Evolutionary conservation across 1,140 invertebrate species (phyloP).

Genomic region (Anastrepha ludens): DNA sequence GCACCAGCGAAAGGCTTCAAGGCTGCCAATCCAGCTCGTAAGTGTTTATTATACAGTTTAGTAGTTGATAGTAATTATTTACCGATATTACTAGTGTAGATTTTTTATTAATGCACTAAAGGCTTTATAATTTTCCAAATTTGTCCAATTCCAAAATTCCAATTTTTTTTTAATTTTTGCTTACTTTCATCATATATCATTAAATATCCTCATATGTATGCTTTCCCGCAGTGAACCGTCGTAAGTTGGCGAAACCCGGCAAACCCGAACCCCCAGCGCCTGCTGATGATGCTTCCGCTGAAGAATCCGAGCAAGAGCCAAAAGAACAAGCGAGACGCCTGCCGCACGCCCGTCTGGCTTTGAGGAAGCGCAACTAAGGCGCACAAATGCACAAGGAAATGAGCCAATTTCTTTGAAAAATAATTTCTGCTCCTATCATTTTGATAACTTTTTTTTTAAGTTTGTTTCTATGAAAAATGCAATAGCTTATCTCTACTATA

Average conservation of each 20-base stretch:
- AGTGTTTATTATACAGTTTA: slow-evolving; percentile 56
- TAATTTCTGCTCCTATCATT: background rate
- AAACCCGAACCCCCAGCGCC: slow-evolving; percentile 65
- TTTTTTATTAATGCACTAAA: too few species aligned
- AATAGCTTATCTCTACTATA: background rate
- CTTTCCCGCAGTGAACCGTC: slow-evolving; percentile 63
- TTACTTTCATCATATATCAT: background rate
- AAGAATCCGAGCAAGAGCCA: slow-evolving; percentile 69
- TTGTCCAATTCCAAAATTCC: too few species aligned
- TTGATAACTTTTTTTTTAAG: slow-evolving; percentile 27
- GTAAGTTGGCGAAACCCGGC: slow-evolving; percentile 66
- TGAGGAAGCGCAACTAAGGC: slow-evolving; percentile 69
- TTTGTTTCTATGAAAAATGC: background rate
- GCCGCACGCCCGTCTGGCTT: slow-evolving; percentile 64
- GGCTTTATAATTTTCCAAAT: too few species aligned
- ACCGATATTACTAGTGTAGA: too few species aligned
- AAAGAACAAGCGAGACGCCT: slow-evolving; percentile 70
- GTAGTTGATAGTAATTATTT: too few species aligned
- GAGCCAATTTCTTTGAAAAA: slow-evolving; percentile 33
- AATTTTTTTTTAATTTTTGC: too few species aligned
- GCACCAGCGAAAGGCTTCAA: slow-evolving; percentile 67
- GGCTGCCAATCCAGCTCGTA: slow-evolving; percentile 65
- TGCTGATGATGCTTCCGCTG: slow-evolving; percentile 66
- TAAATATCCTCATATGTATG: background rate
- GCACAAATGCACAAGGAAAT: background rate